Percentiles rank a stretch among this genome's conserved stretches.
Conservation (phyloP, 2,888 invertebrate species). For the Synanthedon vespiformis region DNA sequence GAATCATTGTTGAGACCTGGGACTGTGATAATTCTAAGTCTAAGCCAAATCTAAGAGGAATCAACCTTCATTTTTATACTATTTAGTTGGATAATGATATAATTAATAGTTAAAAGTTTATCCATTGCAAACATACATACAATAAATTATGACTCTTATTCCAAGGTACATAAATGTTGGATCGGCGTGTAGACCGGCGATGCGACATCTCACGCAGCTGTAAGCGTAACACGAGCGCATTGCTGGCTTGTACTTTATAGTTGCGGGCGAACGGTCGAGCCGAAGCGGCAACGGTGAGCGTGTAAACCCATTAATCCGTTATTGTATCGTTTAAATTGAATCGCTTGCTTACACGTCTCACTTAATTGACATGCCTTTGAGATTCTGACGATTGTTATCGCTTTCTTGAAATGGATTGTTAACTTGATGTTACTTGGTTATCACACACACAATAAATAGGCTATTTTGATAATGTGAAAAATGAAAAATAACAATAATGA, state of each 20-base stretch:
- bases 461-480: too few species aligned
- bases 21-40: background rate
- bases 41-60: too few species aligned
- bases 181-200: constrained; percentile 4
- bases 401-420: constrained; percentile 3
- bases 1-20: background rate
- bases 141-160: background rate
- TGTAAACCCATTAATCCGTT: background rate
- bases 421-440: background rate
- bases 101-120: too few species aligned
- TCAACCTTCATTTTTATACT: too few species aligned
- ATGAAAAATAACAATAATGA: too few species aligned
- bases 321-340: background rate
- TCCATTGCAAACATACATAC: too few species aligned
- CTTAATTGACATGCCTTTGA: background rate
- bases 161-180: constrained; percentile 6
- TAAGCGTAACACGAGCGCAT: constrained; percentile 6
- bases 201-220: background rate
- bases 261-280: constrained; percentile 7
- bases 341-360: background rate
- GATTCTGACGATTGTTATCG: constrained; percentile 3
- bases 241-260: constrained; percentile 26
- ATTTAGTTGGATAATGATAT: too few species aligned
- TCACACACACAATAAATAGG: too few species aligned
- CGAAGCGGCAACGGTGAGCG: constrained; percentile 17